Evolutionary conservation across 2,888 invertebrate species (phyloP), one percentile per base, ranked within the genome.

Genomic region (Sisyra nigra): DNA sequence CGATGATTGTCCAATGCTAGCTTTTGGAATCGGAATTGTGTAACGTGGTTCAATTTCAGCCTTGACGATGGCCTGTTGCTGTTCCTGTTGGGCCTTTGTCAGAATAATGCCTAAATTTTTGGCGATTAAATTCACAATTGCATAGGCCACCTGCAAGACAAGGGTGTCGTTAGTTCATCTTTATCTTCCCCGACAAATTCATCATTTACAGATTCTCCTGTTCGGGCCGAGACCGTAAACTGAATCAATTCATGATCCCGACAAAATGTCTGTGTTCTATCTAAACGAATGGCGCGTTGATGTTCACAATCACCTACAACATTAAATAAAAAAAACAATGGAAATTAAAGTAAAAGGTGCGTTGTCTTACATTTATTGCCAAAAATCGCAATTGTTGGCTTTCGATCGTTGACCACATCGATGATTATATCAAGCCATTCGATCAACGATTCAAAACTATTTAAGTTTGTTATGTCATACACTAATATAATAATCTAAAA

Each of bases 401-500:
- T 66, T 14, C 18, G 10, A 17, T 17, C 30, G 2, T 67, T 67
- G 1, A 62, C 50, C 47, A 70, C 59, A 10, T 61, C 59, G 41
- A 67, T 65, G 1, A 76, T 66, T 46, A 63, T 64, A 1, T 63
- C 59, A 48, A 84, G 65, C 91, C 91, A 92, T 41, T 72, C 68
- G 32, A 68, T 66, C 13, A 88, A 62, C 53, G 74, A 76, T 44
- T 85, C 84, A 59, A 91, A 89, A 58, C 85, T 87, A 50, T 74
- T 68, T 39, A 73, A 66, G 57, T 81, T 85, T 24, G 87, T 86
- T 42, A 91, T 74, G 57, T 91, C 89, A 57, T 87, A 89, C 1
- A 87, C 81, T 48, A 89, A 66, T 42, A 89, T 58, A 42, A 87
- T 71, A 41, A 83, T 74, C 86, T 82, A 59, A 51, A 71, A 63